Conservation (phyloP, 2,888 invertebrate species). For the Calameuta idolon region DNA sequence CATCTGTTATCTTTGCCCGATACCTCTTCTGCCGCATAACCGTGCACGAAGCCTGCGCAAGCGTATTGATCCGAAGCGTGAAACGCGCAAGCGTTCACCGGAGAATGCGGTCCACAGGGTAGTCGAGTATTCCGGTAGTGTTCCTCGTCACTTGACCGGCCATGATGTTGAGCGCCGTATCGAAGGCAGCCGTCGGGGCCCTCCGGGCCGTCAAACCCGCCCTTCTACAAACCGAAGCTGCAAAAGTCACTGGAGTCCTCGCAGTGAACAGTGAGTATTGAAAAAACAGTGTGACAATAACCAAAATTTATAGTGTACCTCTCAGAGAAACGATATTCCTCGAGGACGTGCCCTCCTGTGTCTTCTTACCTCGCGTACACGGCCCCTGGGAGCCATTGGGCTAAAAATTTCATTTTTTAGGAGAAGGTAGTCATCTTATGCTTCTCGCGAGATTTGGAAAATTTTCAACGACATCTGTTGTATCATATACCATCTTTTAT, state of each 20-base stretch:
- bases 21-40: neutral
- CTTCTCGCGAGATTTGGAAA: neutral
- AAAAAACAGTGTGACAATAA: neutral
- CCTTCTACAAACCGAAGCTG: conserved; percentile 68
- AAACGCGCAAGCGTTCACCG: neutral
- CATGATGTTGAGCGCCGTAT: conserved; percentile 73
- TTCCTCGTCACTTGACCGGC: conserved; percentile 59
- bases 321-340: neutral
- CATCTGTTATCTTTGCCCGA: neutral
- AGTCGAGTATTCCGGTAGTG: conserved; percentile 41
- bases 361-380: conserved; percentile 8
- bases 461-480: conserved; percentile 24
- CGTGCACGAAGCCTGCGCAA: neutral
- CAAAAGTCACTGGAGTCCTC: conserved; percentile 68
- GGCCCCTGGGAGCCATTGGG: neutral
- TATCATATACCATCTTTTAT: conserved; percentile 14
- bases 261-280: conserved; percentile 70
- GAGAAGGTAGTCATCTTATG: neutral
- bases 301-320: neutral
- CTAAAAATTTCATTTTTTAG: neutral
- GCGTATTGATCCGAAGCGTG: neutral
- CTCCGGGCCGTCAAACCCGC: conserved; percentile 71
- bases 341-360: neutral
- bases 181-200: conserved; percentile 71
- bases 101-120: conserved; percentile 3